phyloP scores from a whole-genome alignment of 2,113 vertebrate species.

The Nycticorax nycticorax region DNA sequence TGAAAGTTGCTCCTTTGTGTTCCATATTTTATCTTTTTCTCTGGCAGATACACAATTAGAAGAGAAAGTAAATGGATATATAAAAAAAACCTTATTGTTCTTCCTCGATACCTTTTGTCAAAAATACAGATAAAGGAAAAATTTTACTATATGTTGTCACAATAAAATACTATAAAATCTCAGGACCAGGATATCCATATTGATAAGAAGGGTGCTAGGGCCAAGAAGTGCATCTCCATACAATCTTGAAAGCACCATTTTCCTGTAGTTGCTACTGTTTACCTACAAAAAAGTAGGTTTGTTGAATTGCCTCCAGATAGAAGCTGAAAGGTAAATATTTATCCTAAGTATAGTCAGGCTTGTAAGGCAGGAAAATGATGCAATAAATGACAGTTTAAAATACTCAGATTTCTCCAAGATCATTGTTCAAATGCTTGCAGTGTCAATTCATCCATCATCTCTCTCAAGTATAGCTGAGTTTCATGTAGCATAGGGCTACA shows the following conservation, averaged over 20 bases:
- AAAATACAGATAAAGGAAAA: not conserved
- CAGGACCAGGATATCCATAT: not conserved
- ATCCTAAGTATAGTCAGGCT: not conserved
- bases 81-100: not conserved
- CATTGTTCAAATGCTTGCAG: not conserved
- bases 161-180: not conserved
- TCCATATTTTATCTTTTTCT: not conserved
- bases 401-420: not conserved
- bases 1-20: not conserved
- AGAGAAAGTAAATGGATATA: not conserved
- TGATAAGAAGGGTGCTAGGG: not conserved
- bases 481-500: not conserved
- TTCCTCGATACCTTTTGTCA: not conserved
- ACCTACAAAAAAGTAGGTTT: not conserved
- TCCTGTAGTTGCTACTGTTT: not conserved
- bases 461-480: not conserved
- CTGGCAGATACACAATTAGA: not conserved
- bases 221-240: not conserved
- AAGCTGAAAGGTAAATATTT: not conserved
- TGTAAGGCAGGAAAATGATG: not conserved
- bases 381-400: not conserved
- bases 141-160: not conserved
- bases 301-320: not conserved
- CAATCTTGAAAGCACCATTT: not conserved
- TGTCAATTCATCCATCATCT: not conserved